Evolutionary conservation across 2,113 vertebrate species (phyloP), one percentile per base, ranked within the genome.

Genomic region (Gadus chalcogrammus): DNA sequence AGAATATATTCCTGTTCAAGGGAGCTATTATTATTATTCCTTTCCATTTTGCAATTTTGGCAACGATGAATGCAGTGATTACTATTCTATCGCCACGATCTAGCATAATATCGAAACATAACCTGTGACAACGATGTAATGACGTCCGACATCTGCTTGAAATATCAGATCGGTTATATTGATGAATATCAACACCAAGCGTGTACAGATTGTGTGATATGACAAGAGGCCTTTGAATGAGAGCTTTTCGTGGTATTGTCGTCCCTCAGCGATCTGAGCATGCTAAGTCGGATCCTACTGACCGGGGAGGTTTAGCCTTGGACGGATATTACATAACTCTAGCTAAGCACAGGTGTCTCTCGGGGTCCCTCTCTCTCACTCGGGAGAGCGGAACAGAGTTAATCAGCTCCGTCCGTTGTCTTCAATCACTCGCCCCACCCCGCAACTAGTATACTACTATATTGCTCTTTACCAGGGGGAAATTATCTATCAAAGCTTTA

Each of bases 401-500:
- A 85, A 84, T 86, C 74, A 74, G 75, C 65, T 77, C 79, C 73
- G 61, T 70, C 69, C 67, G 77, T 71, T 78, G 67, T 78, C 74
- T 84, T 84, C 80, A 78, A 67, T 81, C 67, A 70, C 60, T 65
- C 68, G 65, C 77, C 76, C 70, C 61, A 66, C 70, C 82, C 72
- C 80, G 66, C 68, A 73, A 69, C 73, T 65, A 22, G n/a, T 18
- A n/a, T 20, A 61, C n/a, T 79, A 48, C 12, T 68, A 78, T 67
- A 78, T 74, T 82, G 73, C 80, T 85, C 75, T 82, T 85, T 84
- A 82, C 79, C 48, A 76, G 78, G 73, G 76, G 56, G 63, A 85
- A 62, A 74, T 48, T 48, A 48, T 48, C 5, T 9, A 48, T 9
- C 42, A 48, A 48, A 48, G 42, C 42, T 48, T 48, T 48, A 48